A percentile compares a stretch with the other conserved stretches of the same genome.
Evolutionary conservation across 2,797 vertebrate genomes (phyloP).

Genomic region (Halcyon smyrnensis): DNA sequence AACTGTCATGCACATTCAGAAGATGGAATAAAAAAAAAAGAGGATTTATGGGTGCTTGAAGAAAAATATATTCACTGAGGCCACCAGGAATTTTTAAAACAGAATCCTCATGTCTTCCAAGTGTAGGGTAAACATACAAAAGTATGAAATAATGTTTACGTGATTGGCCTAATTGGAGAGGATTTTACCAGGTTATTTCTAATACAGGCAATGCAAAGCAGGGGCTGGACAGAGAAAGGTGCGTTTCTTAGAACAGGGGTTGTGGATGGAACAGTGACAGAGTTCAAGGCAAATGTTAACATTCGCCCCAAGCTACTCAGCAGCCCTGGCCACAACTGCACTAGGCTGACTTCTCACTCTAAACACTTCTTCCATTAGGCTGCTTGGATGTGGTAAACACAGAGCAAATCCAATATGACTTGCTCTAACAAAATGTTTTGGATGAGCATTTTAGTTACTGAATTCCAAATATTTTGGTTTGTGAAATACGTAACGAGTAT

Average conservation of each 20-base stretch:
- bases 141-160: background rate
- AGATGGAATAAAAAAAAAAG: background rate
- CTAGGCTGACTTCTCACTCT: background rate
- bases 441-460: background rate
- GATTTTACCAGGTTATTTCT: background rate
- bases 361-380: constrained; percentile 20
- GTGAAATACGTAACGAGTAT: background rate
- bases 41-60: background rate
- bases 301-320: background rate
- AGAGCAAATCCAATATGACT: background rate
- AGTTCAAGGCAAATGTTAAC: background rate
- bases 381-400: constrained; percentile 23
- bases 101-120: background rate
- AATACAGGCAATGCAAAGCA: accelerated
- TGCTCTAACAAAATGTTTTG: background rate
- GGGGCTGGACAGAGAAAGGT: background rate
- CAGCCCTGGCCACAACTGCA: background rate
- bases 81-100: background rate
- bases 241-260: background rate
- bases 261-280: background rate
- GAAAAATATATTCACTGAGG: background rate
- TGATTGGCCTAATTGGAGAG: background rate
- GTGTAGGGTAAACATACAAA: background rate
- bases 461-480: constrained; percentile 30
- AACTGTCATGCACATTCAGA: background rate